phyloP scores from a whole-genome alignment of 2,113 vertebrate genomes.

The Ctenomys sociabilis region DNA sequence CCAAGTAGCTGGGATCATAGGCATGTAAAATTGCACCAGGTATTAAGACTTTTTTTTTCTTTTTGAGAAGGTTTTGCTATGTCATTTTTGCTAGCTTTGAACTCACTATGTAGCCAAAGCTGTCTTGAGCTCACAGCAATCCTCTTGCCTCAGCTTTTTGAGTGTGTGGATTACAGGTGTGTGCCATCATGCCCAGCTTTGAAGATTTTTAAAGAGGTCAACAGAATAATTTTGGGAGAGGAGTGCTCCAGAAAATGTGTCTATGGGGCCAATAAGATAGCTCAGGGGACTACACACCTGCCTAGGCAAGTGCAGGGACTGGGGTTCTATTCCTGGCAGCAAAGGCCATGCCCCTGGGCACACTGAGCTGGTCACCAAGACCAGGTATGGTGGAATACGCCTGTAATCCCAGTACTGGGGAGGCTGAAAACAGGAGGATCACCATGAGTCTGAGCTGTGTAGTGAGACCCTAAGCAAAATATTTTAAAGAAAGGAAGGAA shows the following conservation, averaged over 20 bases:
- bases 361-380: too few relatives aligned
- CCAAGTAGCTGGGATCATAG: not conserved
- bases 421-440: too few relatives aligned
- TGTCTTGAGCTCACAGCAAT: not conserved
- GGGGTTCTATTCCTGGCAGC: too few relatives aligned
- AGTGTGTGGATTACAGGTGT: not conserved
- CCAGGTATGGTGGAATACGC: too few relatives aligned
- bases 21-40: not conserved
- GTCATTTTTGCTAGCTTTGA: not conserved
- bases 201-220: constrained; percentile 5
- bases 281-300: too few relatives aligned
- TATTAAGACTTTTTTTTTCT: constrained; percentile 11
- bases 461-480: too few relatives aligned
- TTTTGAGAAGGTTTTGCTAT: not conserved
- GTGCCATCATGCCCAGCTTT: not conserved
- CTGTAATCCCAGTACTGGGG: too few relatives aligned
- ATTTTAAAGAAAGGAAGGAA: too few relatives aligned
- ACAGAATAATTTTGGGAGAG: not conserved
- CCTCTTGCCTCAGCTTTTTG: not conserved
- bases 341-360: too few relatives aligned
- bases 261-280: not conserved
- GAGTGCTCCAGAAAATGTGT: not conserved
- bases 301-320: too few relatives aligned
- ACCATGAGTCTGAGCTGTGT: too few relatives aligned
- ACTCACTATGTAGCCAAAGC: not conserved